Evolutionary conservation across 2,113 vertebrate species (phyloP).

Genomic region (Xiphorhynchus elegans): DNA sequence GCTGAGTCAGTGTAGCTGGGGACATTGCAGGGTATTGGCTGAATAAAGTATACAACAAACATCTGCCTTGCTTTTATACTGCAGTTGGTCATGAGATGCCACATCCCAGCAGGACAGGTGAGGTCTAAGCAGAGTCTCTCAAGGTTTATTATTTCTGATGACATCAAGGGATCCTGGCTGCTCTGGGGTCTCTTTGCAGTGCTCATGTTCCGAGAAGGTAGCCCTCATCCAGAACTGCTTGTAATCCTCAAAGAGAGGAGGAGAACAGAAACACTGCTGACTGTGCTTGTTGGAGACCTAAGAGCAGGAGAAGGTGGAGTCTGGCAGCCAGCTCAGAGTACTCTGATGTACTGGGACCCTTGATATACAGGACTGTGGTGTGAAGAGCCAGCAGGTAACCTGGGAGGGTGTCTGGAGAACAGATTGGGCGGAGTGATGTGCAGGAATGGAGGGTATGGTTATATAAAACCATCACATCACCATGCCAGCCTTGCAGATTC

Average conservation of each 20-base stretch:
- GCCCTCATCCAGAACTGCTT: not conserved
- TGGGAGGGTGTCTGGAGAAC: not conserved
- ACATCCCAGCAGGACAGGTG: not conserved
- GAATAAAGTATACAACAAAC: not conserved
- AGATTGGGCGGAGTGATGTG: not conserved
- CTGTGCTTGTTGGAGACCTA: not conserved
- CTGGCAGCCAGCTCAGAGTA: not conserved
- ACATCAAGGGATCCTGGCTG: not conserved
- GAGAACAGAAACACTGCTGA: not conserved
- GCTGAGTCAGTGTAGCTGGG: not conserved
- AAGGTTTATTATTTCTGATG: not conserved
- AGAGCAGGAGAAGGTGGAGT: not conserved
- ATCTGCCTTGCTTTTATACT: not conserved
- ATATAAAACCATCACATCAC: not conserved
- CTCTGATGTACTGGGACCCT: not conserved
- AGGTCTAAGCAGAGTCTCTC: not conserved
- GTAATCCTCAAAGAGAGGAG: not conserved
- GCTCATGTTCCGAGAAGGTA: rapidly evolving
- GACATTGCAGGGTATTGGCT: not conserved
- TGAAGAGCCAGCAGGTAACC: not conserved
- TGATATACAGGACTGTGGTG: rapidly evolving
- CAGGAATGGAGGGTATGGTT: not conserved
- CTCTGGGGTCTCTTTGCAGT: not conserved
- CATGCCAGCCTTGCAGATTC: rapidly evolving
- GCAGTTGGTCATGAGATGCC: not conserved